Percentiles rank a stretch among this genome's conserved stretches.
Conservation (phyloP, 2,113 vertebrate genomes). For the Datnioides undecimradiatus region DNA sequence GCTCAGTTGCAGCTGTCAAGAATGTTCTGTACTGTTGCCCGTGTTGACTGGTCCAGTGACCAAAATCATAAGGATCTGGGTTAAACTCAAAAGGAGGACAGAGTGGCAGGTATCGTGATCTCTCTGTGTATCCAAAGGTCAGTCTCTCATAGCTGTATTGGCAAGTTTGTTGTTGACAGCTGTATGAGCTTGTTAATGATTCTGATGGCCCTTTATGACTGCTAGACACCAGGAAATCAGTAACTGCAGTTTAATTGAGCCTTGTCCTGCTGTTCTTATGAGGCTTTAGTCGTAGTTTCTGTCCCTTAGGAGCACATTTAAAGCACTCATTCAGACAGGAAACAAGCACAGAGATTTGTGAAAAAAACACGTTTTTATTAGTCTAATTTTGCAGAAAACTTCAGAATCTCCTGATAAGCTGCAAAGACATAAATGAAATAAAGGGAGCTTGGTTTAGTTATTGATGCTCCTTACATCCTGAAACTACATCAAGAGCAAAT, state of each 20-base stretch:
- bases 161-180: background rate
- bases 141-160: background rate
- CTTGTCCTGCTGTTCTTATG: background rate
- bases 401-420: background rate
- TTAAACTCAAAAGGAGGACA: background rate
- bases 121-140: background rate
- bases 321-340: background rate
- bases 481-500: background rate
- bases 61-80: constrained; percentile 9
- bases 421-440: background rate
- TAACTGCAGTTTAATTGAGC: background rate
- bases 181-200: background rate
- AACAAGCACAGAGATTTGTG: background rate
- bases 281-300: background rate
- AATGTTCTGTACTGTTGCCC: constrained; percentile 3
- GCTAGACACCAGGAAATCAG: background rate
- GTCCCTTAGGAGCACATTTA: background rate
- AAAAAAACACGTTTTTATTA: no score
- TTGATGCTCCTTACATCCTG: background rate
- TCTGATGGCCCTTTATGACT: background rate
- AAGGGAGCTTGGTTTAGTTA: background rate
- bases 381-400: background rate
- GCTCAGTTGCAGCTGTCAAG: constrained; percentile 5
- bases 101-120: background rate
- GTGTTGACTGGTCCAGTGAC: constrained; percentile 15